Evolutionary conservation across 1,140 invertebrate species (phyloP), one percentile per base, ranked within the genome.

Genomic region (Littorina saxatilis): DNA sequence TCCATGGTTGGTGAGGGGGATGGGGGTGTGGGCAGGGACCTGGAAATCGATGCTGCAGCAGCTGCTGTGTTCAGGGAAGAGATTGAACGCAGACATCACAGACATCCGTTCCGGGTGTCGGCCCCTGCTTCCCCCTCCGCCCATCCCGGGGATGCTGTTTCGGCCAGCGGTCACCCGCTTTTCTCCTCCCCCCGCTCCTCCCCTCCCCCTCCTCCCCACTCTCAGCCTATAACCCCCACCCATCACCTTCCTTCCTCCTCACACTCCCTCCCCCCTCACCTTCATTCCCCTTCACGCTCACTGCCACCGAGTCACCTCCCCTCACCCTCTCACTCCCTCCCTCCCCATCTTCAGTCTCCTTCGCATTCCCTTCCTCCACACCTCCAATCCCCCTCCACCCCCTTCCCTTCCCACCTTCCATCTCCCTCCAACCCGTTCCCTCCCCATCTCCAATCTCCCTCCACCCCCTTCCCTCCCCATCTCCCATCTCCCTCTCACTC

Each of bases 211-310:
- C 58, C 23, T 23, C 35, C 39, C 37, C 70, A 50, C 2, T 61
- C 58, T 23, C 58, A 9, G n/a, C 55, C 55, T 5, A 23, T 66
- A 23, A 27, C 37, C 20, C 55, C 39, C n/a, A 47, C 37, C 32
- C 58, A 63, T 23, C 58, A 27, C 43, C 58, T 78, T 3, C 55
- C 76, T 39, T 78, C 76, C 76, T 58, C 52, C 15, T 32, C 55
- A 2, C 58, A 7, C 27, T 58, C 76, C 32, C 76, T 63, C 37
- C 74, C 74, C 4, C 35, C 47, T n/a, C 55, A 11, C 27, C 43
- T 37, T 23, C 50, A 47, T 20, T 52, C 47, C 3, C 72, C 72
- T 0, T 37, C 43, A 11, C 5, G 29, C 50, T 52, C 43, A 29
- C 13, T 52, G 1, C 50, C 43, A 29, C 40, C 50, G 4, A 23